phyloP scores from a whole-genome alignment of 2,888 invertebrate species.

The Sicus ferrugineus region DNA sequence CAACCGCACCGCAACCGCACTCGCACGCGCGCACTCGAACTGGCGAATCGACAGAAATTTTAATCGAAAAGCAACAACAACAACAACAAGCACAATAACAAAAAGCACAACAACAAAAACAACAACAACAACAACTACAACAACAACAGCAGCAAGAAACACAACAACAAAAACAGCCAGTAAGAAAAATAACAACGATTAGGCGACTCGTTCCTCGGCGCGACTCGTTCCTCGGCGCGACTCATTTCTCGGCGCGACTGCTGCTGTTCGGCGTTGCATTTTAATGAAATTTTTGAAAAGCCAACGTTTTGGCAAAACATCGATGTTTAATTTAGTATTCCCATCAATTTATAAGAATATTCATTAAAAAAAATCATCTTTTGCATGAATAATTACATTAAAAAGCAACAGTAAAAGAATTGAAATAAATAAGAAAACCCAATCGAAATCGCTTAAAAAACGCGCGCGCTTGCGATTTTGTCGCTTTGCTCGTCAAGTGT shows the following conservation, averaged over 20 bases:
- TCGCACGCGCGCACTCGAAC: constrained; percentile 1
- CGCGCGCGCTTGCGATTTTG: not conserved
- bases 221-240: not conserved
- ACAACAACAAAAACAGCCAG: constrained; percentile 15
- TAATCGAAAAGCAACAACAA: too few relatives aligned
- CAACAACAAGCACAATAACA: too few relatives aligned
- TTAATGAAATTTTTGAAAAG: constrained; percentile 50
- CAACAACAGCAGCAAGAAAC: constrained; percentile 1
- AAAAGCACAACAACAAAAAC: constrained; percentile 11
- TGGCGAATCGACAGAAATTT: not conserved
- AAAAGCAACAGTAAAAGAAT: not conserved
- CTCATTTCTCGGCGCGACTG: not conserved
- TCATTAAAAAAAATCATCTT: too few relatives aligned
- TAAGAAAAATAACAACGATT: not conserved
- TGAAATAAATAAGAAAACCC: not conserved
- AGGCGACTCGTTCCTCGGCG: not conserved
- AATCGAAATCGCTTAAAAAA: not conserved
- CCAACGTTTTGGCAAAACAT: constrained; percentile 24
- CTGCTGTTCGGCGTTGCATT: constrained; percentile 45
- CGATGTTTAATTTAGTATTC: constrained; percentile 5
- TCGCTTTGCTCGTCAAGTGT: not conserved
- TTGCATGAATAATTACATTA: not conserved
- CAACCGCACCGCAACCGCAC: constrained; percentile 9
- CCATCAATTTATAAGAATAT: not conserved
- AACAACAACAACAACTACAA: not conserved